Percentiles rank a stretch among this genome's conserved stretches.
These are phyloP conservation scores for Chromis chromis DNA, from an alignment of 2,797 vertebrate species.

Conservation along the genomic window DNA sequence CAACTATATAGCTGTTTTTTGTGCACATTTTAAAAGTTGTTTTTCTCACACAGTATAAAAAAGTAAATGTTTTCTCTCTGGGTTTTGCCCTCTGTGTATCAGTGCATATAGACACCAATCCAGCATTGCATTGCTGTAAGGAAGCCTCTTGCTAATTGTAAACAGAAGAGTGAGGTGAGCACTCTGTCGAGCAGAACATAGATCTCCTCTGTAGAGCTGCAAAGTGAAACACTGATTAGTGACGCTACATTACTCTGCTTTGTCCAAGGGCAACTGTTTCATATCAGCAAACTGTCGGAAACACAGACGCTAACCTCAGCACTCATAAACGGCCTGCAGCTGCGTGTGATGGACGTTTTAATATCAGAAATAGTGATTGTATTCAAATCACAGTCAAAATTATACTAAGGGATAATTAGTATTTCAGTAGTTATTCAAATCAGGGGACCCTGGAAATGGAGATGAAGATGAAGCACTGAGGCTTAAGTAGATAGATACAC, in stretches of 20 bases:
- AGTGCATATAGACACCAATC: slow-evolving; percentile 57
- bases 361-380: slow-evolving; percentile 55
- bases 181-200: slow-evolving; percentile 70
- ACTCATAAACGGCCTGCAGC: slow-evolving; percentile 67
- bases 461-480: slow-evolving; percentile 51
- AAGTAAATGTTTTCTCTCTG: slow-evolving; percentile 50
- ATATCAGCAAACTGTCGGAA: slow-evolving; percentile 74
- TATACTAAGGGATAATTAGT: slow-evolving; percentile 62
- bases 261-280: slow-evolving; percentile 83
- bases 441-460: slow-evolving; percentile 37
- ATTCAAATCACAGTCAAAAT: slow-evolving; percentile 60
- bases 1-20: slow-evolving; percentile 29
- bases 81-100: slow-evolving; percentile 48
- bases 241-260: slow-evolving; percentile 81
- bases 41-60: slow-evolving; percentile 32
- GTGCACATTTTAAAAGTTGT: slow-evolving; percentile 48
- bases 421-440: slow-evolving; percentile 48
- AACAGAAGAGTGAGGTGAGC: slow-evolving; percentile 73
- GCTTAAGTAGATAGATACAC: slow-evolving; percentile 40
- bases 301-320: slow-evolving; percentile 59
- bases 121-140: slow-evolving; percentile 55
- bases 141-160: slow-evolving; percentile 76
- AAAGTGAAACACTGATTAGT: slow-evolving; percentile 82
- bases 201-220: slow-evolving; percentile 70
- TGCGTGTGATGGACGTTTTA: slow-evolving; percentile 62